phyloP scores from a whole-genome alignment of 2,113 vertebrate species.

The Mormoops blainvillei region DNA sequence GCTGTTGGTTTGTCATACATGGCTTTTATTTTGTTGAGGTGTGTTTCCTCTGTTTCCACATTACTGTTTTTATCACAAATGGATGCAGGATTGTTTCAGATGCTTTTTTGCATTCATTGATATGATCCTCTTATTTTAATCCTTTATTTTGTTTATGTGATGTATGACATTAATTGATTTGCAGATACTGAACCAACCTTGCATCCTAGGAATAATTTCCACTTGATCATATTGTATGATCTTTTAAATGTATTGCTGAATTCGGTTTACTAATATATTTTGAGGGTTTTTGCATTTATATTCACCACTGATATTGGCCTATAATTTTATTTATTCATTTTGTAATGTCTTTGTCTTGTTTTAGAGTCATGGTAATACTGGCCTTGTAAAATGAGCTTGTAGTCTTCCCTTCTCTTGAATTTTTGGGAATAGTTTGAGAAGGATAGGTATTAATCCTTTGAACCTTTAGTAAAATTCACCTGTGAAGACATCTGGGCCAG shows the following conservation, averaged over 20 bases:
- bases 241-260: neutral
- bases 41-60: neutral
- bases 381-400: neutral
- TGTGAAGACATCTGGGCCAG: neutral
- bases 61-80: neutral
- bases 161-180: neutral
- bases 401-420: neutral
- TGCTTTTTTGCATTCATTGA: neutral
- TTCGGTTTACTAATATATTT: neutral
- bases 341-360: neutral
- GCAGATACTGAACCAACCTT: neutral
- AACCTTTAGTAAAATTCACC: neutral
- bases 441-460: neutral
- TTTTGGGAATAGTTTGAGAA: neutral
- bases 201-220: neutral
- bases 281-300: neutral
- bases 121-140: neutral
- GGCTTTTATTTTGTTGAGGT: neutral
- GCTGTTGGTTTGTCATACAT: neutral
- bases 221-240: neutral
- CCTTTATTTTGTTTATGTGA: neutral
- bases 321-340: neutral
- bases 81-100: neutral
- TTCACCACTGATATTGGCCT: neutral
- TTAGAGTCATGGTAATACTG: neutral